Base-by-base conservation (phyloP, 2,113 vertebrate genomes). In the Toxotes jaculatrix region DNA sequence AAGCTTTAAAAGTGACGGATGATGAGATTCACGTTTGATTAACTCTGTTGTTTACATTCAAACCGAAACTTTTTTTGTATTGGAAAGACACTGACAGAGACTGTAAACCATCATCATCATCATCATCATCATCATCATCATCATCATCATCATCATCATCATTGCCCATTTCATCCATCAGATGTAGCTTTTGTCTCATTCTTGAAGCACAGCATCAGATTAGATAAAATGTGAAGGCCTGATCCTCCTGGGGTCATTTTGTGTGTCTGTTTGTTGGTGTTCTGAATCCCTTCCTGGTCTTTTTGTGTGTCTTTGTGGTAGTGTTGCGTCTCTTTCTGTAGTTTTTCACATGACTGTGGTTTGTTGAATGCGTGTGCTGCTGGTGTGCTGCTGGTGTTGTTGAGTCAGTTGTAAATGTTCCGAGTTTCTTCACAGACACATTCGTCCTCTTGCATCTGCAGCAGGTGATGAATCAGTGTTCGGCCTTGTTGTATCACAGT, bases 1-100 rank as follows among this genome's bases (percentile, higher is more conserved):
- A 66, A 86, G 32, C 72, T 83, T 7, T 49, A 13, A 43, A 21
- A 55, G 42, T 42, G 32, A 72, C 47, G 47, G n/a, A 19, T 14
- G 59, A 8, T 21, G 38, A 69, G 32, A 56, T 49, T 5, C 27
- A 74, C 45, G 40, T 74, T 71, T 81, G 27, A 75, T 66, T 32
- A 38, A 34, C 14, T 2, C 32, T 38, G 61, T 21, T 34, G 64
- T 17, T 68, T 23, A 64, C 55, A 34, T n/a, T 1, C 1, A 9
- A 1, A 8, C 6, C 6, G 27, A 13, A 40, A 10, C 31, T 34
- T 19, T 19, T 61, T 38, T 61, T 36, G n/a, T n/a, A 40, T 1
- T 13, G 17, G 34, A 21, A 16, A 64, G 12, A 3, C 36, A n/a
- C 21, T 13, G 27, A 27, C 27, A 27, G 27, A 27, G 27, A 27